These are phyloP conservation scores for Anguilla pacifica DNA, from an alignment of 2,797 vertebrate genomes.

Conservation along the genomic window DNA sequence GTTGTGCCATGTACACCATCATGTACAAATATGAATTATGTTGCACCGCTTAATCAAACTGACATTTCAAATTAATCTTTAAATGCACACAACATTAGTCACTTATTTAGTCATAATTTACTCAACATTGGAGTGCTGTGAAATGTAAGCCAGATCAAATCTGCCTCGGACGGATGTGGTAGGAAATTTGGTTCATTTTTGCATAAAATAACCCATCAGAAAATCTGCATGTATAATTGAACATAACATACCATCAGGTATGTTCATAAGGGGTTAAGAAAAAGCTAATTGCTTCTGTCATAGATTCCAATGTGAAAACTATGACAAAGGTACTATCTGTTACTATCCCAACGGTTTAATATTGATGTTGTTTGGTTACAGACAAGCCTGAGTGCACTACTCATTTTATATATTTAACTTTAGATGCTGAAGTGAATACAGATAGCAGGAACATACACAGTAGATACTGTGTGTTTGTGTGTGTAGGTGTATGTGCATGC, in stretches of 20 bases:
- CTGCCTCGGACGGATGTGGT: not conserved
- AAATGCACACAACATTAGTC: not conserved
- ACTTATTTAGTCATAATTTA: not conserved
- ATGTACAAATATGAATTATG: not conserved
- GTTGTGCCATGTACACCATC: not conserved
- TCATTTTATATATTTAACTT: not conserved
- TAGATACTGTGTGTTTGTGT: too few relatives aligned
- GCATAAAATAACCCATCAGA: not conserved
- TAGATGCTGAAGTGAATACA: not conserved
- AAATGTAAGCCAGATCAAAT: not conserved
- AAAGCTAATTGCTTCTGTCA: not conserved
- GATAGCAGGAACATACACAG: too few relatives aligned
- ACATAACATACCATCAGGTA: not conserved
- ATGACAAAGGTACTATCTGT: not conserved
- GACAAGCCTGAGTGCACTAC: not conserved
- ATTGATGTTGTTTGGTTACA: not conserved
- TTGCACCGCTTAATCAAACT: not conserved
- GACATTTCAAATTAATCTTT: conserved; percentile 7
- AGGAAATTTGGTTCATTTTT: not conserved
- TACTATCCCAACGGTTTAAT: not conserved
- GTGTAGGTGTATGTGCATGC: not conserved
- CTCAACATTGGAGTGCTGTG: not conserved
- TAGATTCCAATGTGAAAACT: not conserved
- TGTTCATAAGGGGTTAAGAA: not conserved
- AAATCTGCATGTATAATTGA: not conserved